Evolutionary conservation across 2,888 invertebrate genomes (phyloP).

Genomic region (Drosophila kambysellisi): DNA sequence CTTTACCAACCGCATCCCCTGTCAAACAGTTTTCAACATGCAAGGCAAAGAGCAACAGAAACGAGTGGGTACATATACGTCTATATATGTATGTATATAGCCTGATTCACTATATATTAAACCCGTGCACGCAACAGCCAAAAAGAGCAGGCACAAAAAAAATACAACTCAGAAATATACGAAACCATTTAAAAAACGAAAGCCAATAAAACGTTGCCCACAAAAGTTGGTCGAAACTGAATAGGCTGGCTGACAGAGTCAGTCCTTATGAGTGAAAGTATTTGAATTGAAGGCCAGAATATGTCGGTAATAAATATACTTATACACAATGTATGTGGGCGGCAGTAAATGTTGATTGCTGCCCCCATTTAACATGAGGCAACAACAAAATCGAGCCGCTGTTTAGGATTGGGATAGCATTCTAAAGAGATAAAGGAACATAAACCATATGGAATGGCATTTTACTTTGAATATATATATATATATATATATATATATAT

Average conservation of each 20-base stretch:
- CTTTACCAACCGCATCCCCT: background rate
- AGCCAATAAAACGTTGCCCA: slow-evolving; percentile 59
- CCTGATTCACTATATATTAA: slow-evolving; percentile 67
- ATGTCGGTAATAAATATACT: slow-evolving; percentile 39
- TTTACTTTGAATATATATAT: background rate
- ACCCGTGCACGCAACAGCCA: slow-evolving; percentile 60
- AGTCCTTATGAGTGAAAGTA: slow-evolving; percentile 40
- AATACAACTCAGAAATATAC: slow-evolving; percentile 5
- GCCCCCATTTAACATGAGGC: slow-evolving; percentile 3
- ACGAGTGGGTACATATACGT: slow-evolving; percentile 21
- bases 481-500: too few relatives aligned
- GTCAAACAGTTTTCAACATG: slow-evolving; percentile 66
- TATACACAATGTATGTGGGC: background rate
- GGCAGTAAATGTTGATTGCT: slow-evolving; percentile 21
- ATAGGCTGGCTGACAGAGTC: slow-evolving; percentile 15
- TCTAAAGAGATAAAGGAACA: background rate
- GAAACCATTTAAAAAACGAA: slow-evolving; percentile 56
- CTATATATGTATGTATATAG: slow-evolving; percentile 36
- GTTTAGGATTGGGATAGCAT: background rate
- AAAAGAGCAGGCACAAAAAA: slow-evolving; percentile 15
- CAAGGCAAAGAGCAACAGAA: slow-evolving; percentile 58
- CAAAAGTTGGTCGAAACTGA: slow-evolving; percentile 38
- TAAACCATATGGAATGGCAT: background rate
- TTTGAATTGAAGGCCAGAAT: slow-evolving; percentile 51
- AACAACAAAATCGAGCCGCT: slow-evolving; percentile 5